phyloP scores from a whole-genome alignment of 2,888 invertebrate genomes.

The Linyphia triangularis region DNA sequence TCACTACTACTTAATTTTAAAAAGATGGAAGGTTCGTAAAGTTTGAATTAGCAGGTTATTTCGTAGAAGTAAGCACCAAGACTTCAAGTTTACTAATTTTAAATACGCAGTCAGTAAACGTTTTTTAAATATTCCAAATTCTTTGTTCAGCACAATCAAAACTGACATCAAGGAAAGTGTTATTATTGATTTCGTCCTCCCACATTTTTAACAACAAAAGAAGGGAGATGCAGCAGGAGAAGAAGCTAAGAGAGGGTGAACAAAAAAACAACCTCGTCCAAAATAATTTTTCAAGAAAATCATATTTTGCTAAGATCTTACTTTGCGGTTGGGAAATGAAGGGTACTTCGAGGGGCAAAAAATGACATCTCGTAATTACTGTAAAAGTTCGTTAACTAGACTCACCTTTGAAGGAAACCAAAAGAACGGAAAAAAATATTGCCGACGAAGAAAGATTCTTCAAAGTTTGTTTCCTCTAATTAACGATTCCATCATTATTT shows the following conservation, averaged over 20 bases:
- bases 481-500: slow-evolving; percentile 74
- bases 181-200: slow-evolving; percentile 27
- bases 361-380: slow-evolving; percentile 64
- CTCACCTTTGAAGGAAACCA: slow-evolving; percentile 51
- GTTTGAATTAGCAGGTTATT: too few species aligned
- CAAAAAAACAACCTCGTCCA: slow-evolving; percentile 16
- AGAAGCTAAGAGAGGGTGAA: background rate
- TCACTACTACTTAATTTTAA: too few species aligned
- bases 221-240: slow-evolving; percentile 21
- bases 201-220: slow-evolving; percentile 16
- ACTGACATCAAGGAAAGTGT: slow-evolving; percentile 1
- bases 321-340: slow-evolving; percentile 66
- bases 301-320: slow-evolving; percentile 8
- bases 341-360: slow-evolving; percentile 23
- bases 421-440: slow-evolving; percentile 11
- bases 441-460: slow-evolving; percentile 25
- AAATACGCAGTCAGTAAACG: too few species aligned
- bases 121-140: too few species aligned
- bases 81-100: too few species aligned
- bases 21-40: too few species aligned
- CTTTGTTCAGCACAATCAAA: too few species aligned
- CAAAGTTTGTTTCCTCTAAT: slow-evolving; percentile 72
- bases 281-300: slow-evolving; percentile 61
- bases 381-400: slow-evolving; percentile 72
- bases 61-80: too few species aligned